Evolutionary conservation across 2,888 invertebrate genomes (phyloP).

Genomic region (Dioctria linearis): DNA sequence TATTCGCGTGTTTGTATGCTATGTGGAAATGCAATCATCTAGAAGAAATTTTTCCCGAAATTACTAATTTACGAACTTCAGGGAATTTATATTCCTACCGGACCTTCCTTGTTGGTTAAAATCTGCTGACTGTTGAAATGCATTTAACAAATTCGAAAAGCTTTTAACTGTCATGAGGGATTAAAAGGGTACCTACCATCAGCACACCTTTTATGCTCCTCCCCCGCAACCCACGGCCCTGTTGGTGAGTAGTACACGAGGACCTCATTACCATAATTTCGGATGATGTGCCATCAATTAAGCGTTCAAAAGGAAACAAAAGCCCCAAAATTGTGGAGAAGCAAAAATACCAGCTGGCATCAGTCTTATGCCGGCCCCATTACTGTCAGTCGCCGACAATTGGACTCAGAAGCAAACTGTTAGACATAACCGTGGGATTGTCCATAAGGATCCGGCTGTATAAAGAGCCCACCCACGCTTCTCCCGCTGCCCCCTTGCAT

Average conservation of each 20-base stretch:
- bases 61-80: too few relatives aligned
- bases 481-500: background rate
- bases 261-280: constrained; percentile 42
- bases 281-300: constrained; percentile 48
- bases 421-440: background rate
- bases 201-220: background rate
- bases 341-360: constrained; percentile 36
- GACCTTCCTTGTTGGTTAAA: background rate
- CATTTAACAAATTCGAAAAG: constrained; percentile 41
- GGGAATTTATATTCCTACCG: too few relatives aligned
- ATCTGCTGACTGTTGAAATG: constrained; percentile 4
- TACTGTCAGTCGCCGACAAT: constrained; percentile 16
- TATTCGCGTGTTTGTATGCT: too few relatives aligned
- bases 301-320: constrained; percentile 41
- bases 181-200: constrained; percentile 8
- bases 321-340: constrained; percentile 8
- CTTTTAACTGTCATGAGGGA: constrained; percentile 30
- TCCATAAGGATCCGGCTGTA: too few relatives aligned
- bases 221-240: too few relatives aligned
- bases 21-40: too few relatives aligned
- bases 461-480: too few relatives aligned
- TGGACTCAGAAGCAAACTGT: background rate
- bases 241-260: constrained; percentile 6
- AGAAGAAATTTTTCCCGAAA: too few relatives aligned
- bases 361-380: constrained; percentile 12